A percentile compares a stretch with the other conserved stretches of the same genome.
Conservation (phyloP, 37 sponge, comb jelly and placozoan species). For the Mnemiopsis leidyi region DNA sequence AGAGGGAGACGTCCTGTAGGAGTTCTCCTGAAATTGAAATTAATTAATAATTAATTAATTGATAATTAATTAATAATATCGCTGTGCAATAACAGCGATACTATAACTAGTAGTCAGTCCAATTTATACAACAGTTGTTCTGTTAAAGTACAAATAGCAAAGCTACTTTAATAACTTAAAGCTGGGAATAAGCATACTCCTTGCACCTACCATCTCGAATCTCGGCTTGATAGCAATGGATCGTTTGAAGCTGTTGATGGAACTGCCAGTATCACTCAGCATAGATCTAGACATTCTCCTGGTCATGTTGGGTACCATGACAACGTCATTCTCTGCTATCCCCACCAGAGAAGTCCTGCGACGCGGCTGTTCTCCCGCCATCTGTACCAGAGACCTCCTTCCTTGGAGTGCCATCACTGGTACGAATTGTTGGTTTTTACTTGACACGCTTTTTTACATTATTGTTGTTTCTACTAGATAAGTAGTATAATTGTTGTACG, state of each 20-base stretch:
- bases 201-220: background rate
- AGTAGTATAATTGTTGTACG: no score
- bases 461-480: no score
- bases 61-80: no score
- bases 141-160: no score
- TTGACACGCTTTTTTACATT: no score
- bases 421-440: no score
- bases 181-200: background rate
- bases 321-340: background rate
- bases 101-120: no score
- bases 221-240: background rate
- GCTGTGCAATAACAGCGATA: no score
- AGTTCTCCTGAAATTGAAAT: constrained; percentile 61
- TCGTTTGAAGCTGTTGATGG: background rate
- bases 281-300: constrained; percentile 33
- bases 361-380: background rate
- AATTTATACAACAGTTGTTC: no score
- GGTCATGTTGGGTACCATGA: background rate
- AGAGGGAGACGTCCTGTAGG: background rate
- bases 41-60: no score
- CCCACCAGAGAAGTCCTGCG: background rate
- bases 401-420: no score
- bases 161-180: background rate
- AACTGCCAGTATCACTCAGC: constrained; percentile 57
- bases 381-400: background rate